Percentiles rank a stretch among this genome's conserved stretches.
phyloP scores from a whole-genome alignment of 2,797 vertebrate species.

The Chelonia mydas region DNA sequence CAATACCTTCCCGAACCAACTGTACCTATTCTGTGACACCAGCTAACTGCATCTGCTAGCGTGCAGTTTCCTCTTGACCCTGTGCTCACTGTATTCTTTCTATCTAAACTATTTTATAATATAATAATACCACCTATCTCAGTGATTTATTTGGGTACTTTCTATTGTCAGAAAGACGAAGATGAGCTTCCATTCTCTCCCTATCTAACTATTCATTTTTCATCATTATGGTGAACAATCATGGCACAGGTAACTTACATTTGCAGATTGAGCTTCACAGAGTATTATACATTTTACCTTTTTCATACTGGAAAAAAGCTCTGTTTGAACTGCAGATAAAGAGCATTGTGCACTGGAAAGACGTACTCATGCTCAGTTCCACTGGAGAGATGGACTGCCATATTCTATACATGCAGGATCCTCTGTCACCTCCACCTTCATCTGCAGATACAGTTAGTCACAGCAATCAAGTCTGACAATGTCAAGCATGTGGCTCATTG shows the following conservation, averaged over 20 bases:
- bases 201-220: neutral
- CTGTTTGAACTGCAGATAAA: neutral
- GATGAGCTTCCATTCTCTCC: neutral
- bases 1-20: neutral
- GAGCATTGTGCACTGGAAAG: neutral
- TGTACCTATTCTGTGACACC: neutral
- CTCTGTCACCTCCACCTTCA: neutral
- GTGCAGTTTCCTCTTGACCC: no score
- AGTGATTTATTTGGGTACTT: neutral
- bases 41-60: neutral
- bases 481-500: neutral
- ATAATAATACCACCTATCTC: neutral
- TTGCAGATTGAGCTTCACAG: neutral
- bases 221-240: neutral
- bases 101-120: neutral
- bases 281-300: neutral
- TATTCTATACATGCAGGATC: neutral
- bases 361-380: neutral
- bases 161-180: neutral
- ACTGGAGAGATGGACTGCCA: neutral
- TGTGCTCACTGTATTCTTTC: neutral
- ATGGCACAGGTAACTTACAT: neutral
- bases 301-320: neutral
- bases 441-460: neutral
- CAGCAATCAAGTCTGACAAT: neutral